Percentiles rank a stretch among this genome's conserved stretches.
phyloP scores from a whole-genome alignment of 2,797 vertebrate genomes.

The Leptoclinus maculatus region DNA sequence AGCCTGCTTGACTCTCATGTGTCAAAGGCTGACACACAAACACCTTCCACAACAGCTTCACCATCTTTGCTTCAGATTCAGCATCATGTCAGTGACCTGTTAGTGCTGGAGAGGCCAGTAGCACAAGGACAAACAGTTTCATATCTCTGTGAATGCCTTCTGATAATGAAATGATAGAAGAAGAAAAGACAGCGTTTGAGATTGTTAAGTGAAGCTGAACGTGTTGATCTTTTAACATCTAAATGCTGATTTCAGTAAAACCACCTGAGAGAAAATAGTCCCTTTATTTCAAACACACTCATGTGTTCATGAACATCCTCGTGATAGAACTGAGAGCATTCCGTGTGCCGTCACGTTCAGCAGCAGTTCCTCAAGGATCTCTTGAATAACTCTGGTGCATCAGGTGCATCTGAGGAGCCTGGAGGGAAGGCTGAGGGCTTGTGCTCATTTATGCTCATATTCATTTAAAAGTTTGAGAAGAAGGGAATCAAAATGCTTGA shows the following conservation, averaged over 20 bases:
- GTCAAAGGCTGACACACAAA: background rate
- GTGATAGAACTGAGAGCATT: background rate
- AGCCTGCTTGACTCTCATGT: too few species aligned
- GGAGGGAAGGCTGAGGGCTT: background rate
- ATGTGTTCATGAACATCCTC: background rate
- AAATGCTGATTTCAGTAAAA: background rate
- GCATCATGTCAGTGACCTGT: background rate
- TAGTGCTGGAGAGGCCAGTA: background rate
- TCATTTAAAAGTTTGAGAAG: conserved; percentile 18
- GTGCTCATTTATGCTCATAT: conserved; percentile 25
- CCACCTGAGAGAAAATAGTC: background rate
- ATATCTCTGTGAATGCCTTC: background rate
- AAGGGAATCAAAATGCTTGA: background rate
- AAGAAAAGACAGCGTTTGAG: background rate
- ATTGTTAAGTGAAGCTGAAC: background rate
- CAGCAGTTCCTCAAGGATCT: background rate
- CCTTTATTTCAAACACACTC: background rate
- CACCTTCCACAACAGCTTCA: background rate
- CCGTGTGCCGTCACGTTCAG: background rate
- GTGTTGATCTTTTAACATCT: background rate
- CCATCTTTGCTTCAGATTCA: background rate
- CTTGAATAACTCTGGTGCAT: background rate
- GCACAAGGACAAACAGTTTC: background rate
- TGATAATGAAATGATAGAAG: background rate
- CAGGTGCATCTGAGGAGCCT: background rate